Percentiles rank a stretch among this genome's conserved stretches.
These are phyloP conservation scores for Hapalemur alaotrensis DNA, from an alignment of 2,797 vertebrate species.

Conservation along the genomic window DNA sequence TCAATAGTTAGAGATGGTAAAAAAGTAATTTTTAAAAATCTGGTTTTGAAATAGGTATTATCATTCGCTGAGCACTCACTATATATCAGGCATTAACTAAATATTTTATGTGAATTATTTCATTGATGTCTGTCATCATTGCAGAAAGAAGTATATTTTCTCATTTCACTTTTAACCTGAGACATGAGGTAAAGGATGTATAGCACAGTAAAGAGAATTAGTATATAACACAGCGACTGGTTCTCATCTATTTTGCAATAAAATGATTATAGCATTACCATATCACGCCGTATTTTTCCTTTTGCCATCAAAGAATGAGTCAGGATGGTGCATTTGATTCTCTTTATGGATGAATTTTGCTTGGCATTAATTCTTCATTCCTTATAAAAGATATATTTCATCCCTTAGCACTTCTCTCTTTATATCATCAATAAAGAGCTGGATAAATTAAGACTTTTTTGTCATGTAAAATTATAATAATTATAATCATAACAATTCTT, in stretches of 20 bases:
- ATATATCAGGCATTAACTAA: neutral
- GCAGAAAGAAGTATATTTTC: neutral
- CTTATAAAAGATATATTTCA: neutral
- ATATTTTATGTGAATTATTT: slow-evolving; percentile 27
- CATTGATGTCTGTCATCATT: neutral
- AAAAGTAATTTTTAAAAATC: neutral
- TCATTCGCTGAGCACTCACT: neutral
- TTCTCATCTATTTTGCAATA: neutral
- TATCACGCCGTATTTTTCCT: neutral
- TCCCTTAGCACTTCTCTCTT: neutral
- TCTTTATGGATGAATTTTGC: slow-evolving; percentile 29
- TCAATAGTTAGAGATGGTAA: neutral
- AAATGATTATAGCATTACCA: neutral
- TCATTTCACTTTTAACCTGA: slow-evolving; percentile 24
- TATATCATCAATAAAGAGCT: neutral
- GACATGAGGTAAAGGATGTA: neutral
- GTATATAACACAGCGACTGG: neutral
- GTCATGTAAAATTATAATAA: slow-evolving; percentile 20
- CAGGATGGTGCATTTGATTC: neutral
- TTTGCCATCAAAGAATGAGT: neutral
- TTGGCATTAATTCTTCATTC: slow-evolving; percentile 27
- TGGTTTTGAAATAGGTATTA: slow-evolving; percentile 1
- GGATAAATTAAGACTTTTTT: neutral
- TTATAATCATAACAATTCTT: slow-evolving; percentile 46
- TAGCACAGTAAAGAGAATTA: neutral